Evolutionary conservation across 2,888 invertebrate species (phyloP), one percentile per base, ranked within the genome.

Genomic region (Sphaerophoria taeniata): DNA sequence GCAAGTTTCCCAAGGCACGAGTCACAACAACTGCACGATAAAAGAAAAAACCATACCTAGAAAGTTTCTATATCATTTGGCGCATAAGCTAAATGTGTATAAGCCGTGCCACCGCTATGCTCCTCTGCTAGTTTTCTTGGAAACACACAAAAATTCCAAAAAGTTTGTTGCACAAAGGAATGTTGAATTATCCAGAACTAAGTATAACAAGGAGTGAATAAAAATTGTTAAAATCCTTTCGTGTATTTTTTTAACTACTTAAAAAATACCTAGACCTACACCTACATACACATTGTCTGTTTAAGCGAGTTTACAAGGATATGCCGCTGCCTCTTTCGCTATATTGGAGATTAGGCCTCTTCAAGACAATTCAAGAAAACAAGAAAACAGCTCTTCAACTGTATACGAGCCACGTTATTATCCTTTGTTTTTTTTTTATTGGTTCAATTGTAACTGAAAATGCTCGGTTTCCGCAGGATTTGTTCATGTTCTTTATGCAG

Each of bases 261-360:
- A 24, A 2, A 24, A 2, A 24, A 24, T 24, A n/a, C n/a, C n/a
- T n/a, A n/a, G n/a, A n/a, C n/a, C n/a, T n/a, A n/a, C n/a, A n/a
- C n/a, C n/a, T n/a, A 16, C 43, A 11, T 49, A 5, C 39, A 55
- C 16, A 12, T 39, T 39, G 39, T 43, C 11, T 43, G 9, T 43
- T 43, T 43, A 9, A 12, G 43, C 36, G 14, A 6, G 56, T 51
- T 4, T 33, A 1, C 14, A 47, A 0, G 33, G n/a, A 9, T 1
- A 1, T 45, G 9, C 14, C 11, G 4, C 12, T 45, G 58, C 47
- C 60, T 67, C 6, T 12, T 36, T 60, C 60, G 47, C 47, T 39
- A 67, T 39, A 67, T 43, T 69, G 31, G 31, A 69, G 73, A 74
- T 73, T 79, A 74, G 69, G 79, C 74, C 61, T 74, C 33, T 55